A percentile compares a stretch with the other conserved stretches of the same genome.
These are phyloP conservation scores for Hypena proboscidalis DNA, from an alignment of 2,888 invertebrate species.

Conservation along the genomic window DNA sequence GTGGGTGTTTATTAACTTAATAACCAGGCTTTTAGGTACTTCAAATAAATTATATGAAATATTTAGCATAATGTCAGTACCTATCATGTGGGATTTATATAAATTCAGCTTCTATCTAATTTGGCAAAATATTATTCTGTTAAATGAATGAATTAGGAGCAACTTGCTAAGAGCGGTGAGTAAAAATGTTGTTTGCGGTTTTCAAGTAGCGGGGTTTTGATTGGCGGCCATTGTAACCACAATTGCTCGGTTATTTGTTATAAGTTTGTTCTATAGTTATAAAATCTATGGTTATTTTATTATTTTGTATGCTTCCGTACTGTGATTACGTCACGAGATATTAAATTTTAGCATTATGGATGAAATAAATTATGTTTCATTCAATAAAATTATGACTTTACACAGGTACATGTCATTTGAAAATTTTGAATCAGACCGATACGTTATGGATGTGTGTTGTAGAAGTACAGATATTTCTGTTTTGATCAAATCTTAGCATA, in stretches of 20 bases:
- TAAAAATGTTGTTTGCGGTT: constrained; percentile 52
- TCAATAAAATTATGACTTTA: no score
- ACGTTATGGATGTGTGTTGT: no score
- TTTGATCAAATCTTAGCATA: no score
- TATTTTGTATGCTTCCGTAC: not conserved
- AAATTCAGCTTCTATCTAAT: not conserved
- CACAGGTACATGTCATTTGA: no score
- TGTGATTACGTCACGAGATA: not conserved
- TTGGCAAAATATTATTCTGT: constrained; percentile 6
- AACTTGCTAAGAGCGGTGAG: constrained; percentile 20
- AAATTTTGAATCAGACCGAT: no score
- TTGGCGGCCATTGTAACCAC: constrained; percentile 54
- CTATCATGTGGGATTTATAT: no score
- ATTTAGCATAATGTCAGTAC: no score
- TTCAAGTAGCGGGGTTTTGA: constrained; percentile 56
- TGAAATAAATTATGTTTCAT: no score
- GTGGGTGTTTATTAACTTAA: not conserved
- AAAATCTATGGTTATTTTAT: constrained; percentile 23
- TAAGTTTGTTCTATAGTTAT: constrained; percentile 42
- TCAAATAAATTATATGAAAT: no score
- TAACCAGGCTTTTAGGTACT: not conserved
- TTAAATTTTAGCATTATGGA: no score
- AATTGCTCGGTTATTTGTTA: constrained; percentile 41
- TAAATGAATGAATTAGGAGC: constrained; percentile 20
- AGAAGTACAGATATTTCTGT: no score